Evolutionary conservation across 1,140 invertebrate genomes (phyloP).

Genomic region (Zaprionus davidi): DNA sequence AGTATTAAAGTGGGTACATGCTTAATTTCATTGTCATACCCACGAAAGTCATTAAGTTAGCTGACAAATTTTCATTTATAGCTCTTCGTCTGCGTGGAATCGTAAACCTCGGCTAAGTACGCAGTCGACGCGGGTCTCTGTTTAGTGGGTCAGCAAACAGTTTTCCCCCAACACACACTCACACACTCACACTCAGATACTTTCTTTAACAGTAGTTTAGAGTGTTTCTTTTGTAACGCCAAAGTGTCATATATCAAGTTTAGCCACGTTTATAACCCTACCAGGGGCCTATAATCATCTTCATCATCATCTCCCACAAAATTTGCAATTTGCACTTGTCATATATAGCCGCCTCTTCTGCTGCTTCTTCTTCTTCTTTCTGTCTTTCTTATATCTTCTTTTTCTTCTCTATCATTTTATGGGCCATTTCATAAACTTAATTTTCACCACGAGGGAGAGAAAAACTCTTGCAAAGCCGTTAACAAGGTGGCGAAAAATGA

Average conservation of each 20-base stretch:
- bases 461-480: slow-evolving; percentile 34
- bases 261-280: slow-evolving; percentile 49
- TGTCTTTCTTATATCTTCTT: background rate
- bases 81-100: background rate
- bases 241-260: slow-evolving; percentile 37
- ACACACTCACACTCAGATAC: slow-evolving; percentile 9
- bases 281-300: background rate
- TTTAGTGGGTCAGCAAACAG: slow-evolving; percentile 28
- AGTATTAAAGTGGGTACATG: background rate
- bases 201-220: slow-evolving; percentile 20
- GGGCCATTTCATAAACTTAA: slow-evolving; percentile 62
- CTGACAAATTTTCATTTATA: slow-evolving; percentile 12
- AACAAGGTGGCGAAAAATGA: slow-evolving; percentile 50
- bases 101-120: slow-evolving; percentile 3
- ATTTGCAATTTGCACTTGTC: slow-evolving; percentile 25
- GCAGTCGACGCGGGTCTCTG: background rate
- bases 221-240: slow-evolving; percentile 20
- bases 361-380: background rate
- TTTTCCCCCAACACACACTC: slow-evolving; percentile 22
- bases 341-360: slow-evolving; percentile 19
- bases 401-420: slow-evolving; percentile 49
- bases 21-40: background rate
- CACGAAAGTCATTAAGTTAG: background rate
- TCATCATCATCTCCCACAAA: slow-evolving; percentile 16
- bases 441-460: slow-evolving; percentile 34